These are phyloP conservation scores for Chrysaora quinquecirrha DNA, from an alignment of 30 jellyfish, hydroid and myxozoan species.

Conservation along the genomic window DNA sequence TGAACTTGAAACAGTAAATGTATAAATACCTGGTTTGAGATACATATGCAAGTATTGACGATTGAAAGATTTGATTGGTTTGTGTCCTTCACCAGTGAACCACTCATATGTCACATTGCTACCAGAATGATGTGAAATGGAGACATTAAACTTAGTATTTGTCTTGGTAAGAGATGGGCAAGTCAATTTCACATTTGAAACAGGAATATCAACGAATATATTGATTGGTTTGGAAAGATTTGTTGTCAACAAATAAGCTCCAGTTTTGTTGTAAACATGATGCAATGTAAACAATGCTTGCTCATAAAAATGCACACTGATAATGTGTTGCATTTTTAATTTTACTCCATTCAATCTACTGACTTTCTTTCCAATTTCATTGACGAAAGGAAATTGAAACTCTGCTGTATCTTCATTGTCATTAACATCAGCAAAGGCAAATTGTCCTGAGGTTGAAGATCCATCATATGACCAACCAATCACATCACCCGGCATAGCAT, in stretches of 20 bases:
- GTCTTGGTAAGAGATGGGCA: conserved; percentile 69
- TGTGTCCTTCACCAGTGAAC: conserved; percentile 74
- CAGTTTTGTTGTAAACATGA: conserved; percentile 79
- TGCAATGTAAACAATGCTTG: conserved; percentile 66
- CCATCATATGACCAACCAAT: conserved; percentile 84
- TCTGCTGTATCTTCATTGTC: conserved; percentile 64
- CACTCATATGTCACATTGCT: conserved; percentile 83
- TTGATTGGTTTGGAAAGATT: conserved; percentile 46
- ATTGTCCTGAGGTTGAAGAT: conserved; percentile 53
- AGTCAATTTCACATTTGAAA: conserved; percentile 46
- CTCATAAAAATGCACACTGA: conserved; percentile 75
- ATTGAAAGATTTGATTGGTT: conserved; percentile 11
- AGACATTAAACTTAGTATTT: conserved; percentile 21
- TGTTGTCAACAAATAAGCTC: conserved; percentile 65
- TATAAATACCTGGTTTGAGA: conserved; percentile 77
- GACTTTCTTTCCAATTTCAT: conserved; percentile 36
- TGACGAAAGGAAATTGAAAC: conserved; percentile 55
- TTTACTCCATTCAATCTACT: conserved; percentile 28
- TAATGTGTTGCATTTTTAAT: conserved; percentile 46
- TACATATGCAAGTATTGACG: conserved; percentile 26
- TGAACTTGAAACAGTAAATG: conserved; percentile 47
- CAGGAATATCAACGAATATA: conserved; percentile 80
- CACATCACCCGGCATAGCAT: conserved; percentile 84
- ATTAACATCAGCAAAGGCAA: conserved; percentile 36
- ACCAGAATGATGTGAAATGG: conserved; percentile 71